These are phyloP conservation scores for Rafetus swinhoei DNA, from an alignment of 2,113 vertebrate species.

Conservation along the genomic window DNA sequence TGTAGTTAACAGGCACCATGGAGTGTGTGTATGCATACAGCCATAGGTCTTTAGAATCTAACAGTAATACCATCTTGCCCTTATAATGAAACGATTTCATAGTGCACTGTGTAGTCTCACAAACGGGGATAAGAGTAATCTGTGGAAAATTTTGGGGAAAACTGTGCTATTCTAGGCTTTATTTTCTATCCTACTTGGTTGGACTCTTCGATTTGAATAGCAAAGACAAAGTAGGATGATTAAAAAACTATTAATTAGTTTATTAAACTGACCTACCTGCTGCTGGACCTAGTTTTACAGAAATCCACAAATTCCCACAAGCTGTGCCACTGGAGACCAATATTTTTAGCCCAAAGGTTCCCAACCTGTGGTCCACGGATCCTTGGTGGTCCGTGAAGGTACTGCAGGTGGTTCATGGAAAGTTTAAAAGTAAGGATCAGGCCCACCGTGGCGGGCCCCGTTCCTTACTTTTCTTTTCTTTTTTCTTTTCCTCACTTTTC, in stretches of 20 bases:
- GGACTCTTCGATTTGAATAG: constrained; percentile 53
- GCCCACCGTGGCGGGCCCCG: no score
- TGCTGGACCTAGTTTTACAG: constrained; percentile 17
- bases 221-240: constrained; percentile 63
- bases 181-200: constrained; percentile 61
- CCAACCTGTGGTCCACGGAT: no score
- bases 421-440: no score
- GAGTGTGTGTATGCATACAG: constrained; percentile 45
- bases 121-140: constrained; percentile 71
- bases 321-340: neutral
- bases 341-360: neutral
- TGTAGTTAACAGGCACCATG: constrained; percentile 52
- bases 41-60: constrained; percentile 67
- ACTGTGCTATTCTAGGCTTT: constrained; percentile 67
- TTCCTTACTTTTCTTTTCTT: no score
- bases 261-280: constrained; percentile 62
- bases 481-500: no score
- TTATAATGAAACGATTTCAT: constrained; percentile 72
- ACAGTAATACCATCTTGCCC: constrained; percentile 75
- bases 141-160: constrained; percentile 70
- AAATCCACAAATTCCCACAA: constrained; percentile 35
- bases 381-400: no score
- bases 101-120: constrained; percentile 66
- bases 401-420: no score
- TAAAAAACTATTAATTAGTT: constrained; percentile 69